A percentile compares a stretch with the other conserved stretches of the same genome.
These are phyloP conservation scores for Arenicola marina DNA, from an alignment of 2,888 invertebrate genomes.

Conservation along the genomic window DNA sequence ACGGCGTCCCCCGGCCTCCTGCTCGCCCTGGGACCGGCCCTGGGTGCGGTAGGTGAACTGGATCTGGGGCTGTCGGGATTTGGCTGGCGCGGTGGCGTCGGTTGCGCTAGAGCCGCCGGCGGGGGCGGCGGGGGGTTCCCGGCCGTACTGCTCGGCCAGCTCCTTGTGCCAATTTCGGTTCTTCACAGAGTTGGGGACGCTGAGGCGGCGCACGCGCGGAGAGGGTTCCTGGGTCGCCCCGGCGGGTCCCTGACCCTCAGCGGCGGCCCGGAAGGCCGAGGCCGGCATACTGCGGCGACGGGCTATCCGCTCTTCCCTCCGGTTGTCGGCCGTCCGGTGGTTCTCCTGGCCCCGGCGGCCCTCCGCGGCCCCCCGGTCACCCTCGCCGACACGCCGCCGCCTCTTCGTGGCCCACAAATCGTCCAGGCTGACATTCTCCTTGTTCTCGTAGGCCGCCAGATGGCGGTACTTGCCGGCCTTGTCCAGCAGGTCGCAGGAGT, in stretches of 20 bases:
- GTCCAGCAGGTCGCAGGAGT: constrained; percentile 28
- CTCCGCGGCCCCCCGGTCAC: not conserved
- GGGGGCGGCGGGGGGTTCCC: constrained; percentile 7
- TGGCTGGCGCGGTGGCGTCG: not conserved
- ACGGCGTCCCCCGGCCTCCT: constrained; percentile 3
- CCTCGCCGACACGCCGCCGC: not conserved
- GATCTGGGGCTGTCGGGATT: constrained; percentile 5
- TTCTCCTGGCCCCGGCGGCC: not conserved
- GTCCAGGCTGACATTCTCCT: constrained; percentile 5
- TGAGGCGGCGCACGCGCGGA: constrained; percentile 5
- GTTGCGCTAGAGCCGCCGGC: not conserved
- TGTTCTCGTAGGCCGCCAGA: not conserved
- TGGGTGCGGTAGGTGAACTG: not conserved
- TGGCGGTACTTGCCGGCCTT: constrained; percentile 3
- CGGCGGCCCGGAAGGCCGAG: not conserved
- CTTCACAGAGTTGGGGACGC: constrained; percentile 13
- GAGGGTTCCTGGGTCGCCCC: not conserved
- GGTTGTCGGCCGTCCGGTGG: not conserved
- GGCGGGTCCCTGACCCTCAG: not conserved
- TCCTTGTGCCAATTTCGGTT: constrained; percentile 29
- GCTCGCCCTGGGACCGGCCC: not conserved
- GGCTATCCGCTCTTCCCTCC: not conserved
- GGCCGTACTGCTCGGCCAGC: constrained; percentile 21
- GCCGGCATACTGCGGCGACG: not conserved
- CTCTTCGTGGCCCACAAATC: not conserved